These are phyloP conservation scores for Drosophila phalerata DNA, from an alignment of 2,888 invertebrate species.

Conservation along the genomic window DNA sequence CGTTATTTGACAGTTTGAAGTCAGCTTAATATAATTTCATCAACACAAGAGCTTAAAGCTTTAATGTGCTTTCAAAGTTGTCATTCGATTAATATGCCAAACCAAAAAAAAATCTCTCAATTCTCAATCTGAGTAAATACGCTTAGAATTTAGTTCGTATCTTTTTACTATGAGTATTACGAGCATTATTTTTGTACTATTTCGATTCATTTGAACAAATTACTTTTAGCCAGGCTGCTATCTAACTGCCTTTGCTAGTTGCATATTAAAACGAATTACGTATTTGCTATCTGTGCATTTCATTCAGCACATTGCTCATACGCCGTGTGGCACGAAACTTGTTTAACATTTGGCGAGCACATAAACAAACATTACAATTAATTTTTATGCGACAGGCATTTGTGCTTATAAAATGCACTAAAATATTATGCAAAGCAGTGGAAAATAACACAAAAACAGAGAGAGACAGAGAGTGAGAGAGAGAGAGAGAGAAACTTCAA, in stretches of 20 bases:
- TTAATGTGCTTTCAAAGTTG: slow-evolving; percentile 11
- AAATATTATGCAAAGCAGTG: slow-evolving; percentile 65
- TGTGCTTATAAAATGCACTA: slow-evolving; percentile 76
- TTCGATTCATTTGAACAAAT: slow-evolving; percentile 13
- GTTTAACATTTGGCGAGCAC: slow-evolving; percentile 66
- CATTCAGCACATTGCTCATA: slow-evolving; percentile 46
- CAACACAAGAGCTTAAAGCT: slow-evolving; percentile 14
- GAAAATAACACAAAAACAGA: slow-evolving; percentile 18
- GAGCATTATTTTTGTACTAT: slow-evolving; percentile 10
- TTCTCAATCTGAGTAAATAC: background rate
- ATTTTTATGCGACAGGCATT: slow-evolving; percentile 80
- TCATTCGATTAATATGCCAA: slow-evolving; percentile 15
- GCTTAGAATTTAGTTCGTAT: slow-evolving; percentile 26
- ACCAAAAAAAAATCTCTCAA: background rate
- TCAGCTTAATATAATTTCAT: slow-evolving; percentile 9
- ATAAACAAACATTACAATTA: slow-evolving; percentile 82
- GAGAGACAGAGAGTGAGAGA: background rate
- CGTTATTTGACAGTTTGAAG: slow-evolving; percentile 13
- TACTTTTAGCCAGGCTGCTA: slow-evolving; percentile 22
- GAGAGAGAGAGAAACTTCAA: slow-evolving; percentile 21
- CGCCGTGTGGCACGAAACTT: slow-evolving; percentile 53
- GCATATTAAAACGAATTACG: slow-evolving; percentile 43
- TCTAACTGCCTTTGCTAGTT: slow-evolving; percentile 20
- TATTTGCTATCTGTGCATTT: slow-evolving; percentile 20
- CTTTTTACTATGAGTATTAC: slow-evolving; percentile 4